Evolutionary conservation across 1,140 invertebrate genomes (phyloP).

Genomic region (Procambarus virginalis): DNA sequence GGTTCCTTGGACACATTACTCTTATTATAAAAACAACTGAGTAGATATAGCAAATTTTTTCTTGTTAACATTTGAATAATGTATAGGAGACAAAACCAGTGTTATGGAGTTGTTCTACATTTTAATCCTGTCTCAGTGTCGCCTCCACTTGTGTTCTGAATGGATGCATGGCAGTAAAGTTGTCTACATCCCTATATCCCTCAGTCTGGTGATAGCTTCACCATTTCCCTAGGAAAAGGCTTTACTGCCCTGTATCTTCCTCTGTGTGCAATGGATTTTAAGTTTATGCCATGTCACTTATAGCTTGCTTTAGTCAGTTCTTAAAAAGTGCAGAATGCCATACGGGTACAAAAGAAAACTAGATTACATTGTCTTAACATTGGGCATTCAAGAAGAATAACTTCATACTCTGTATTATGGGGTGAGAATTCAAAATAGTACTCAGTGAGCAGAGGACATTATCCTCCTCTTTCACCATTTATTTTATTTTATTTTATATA

Average conservation of each 20-base stretch:
- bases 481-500: no score
- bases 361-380: slow-evolving; percentile 59
- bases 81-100: slow-evolving; percentile 61
- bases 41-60: slow-evolving; percentile 62
- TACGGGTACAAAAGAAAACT: slow-evolving; percentile 62
- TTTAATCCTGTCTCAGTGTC: slow-evolving; percentile 58
- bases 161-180: slow-evolving; percentile 50
- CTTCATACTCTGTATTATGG: no score
- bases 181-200: slow-evolving; percentile 32
- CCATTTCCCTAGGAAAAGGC: slow-evolving; percentile 18
- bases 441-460: no score
- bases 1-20: slow-evolving; percentile 62
- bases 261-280: slow-evolving; percentile 58
- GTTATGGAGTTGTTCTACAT: slow-evolving; percentile 57
- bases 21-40: slow-evolving; percentile 61
- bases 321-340: slow-evolving; percentile 61
- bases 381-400: slow-evolving; percentile 51
- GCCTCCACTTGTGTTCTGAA: slow-evolving; percentile 51
- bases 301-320: slow-evolving; percentile 59
- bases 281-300: slow-evolving; percentile 49
- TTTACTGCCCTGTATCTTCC: slow-evolving; percentile 57
- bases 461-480: no score
- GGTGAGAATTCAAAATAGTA: no score
- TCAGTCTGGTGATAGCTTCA: neutral
- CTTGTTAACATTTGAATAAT: slow-evolving; percentile 67